Conservation (phyloP, 2,888 invertebrate species). For the Frankliniella fusca region DNA sequence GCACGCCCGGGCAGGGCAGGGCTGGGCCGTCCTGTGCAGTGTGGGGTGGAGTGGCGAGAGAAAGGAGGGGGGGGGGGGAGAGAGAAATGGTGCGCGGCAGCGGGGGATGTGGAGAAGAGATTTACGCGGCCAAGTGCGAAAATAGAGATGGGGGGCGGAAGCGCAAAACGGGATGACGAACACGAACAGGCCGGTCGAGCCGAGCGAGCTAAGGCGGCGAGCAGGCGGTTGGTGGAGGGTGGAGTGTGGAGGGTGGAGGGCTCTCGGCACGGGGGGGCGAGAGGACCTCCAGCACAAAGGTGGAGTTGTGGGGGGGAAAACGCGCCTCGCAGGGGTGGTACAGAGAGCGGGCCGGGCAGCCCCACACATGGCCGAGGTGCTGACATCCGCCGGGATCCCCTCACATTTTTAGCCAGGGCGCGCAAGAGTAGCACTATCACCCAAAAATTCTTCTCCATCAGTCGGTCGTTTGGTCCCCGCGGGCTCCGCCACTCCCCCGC, state of each 20-base stretch:
- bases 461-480: slow-evolving; percentile 7
- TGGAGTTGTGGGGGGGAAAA: no score
- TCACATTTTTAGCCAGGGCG: background rate
- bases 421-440: background rate
- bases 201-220: no score
- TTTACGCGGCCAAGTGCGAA: background rate
- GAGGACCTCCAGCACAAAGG: no score
- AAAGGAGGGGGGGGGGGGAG: no score
- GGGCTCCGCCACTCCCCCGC: background rate
- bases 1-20: background rate
- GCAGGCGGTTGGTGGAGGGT: background rate
- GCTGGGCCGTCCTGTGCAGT: background rate
- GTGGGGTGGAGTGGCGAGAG: background rate
- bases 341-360: background rate
- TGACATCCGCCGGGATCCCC: background rate
- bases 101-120: background rate
- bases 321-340: no score
- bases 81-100: background rate
- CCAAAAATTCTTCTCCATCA: slow-evolving; percentile 23
- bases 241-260: background rate
- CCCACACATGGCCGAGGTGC: background rate
- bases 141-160: slow-evolving; percentile 6
- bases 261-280: no score
- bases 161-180: background rate
- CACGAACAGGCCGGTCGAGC: background rate